A percentile compares a stretch with the other conserved stretches of the same genome.
Conservation (phyloP, 53 echinoderm and acorn worm species). For the Hippasteria phrygiana region DNA sequence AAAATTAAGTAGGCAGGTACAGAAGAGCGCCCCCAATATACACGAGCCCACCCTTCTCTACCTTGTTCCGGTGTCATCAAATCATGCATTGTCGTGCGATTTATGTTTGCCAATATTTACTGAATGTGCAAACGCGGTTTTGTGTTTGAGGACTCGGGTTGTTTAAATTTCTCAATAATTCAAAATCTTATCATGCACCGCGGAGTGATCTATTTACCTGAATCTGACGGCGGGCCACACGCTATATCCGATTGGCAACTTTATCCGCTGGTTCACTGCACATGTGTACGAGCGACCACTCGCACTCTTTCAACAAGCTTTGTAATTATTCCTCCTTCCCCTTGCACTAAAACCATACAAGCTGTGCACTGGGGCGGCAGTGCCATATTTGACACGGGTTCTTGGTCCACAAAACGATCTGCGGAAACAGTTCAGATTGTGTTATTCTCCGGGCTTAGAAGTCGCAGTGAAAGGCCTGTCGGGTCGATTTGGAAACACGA, state of each 20-base stretch:
- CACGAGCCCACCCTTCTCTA: too few relatives aligned
- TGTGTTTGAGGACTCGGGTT: too few relatives aligned
- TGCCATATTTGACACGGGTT: slow-evolving; percentile 7
- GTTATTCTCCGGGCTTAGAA: slow-evolving; percentile 9
- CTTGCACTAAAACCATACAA: neutral
- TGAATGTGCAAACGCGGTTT: too few relatives aligned
- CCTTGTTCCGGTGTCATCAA: too few relatives aligned
- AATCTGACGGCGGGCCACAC: too few relatives aligned
- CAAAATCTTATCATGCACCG: too few relatives aligned
- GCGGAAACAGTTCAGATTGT: slow-evolving; percentile 17
- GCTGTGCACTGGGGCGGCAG: neutral
- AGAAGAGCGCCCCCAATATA: too few relatives aligned
- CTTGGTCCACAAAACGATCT: neutral
- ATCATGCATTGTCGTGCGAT: too few relatives aligned
- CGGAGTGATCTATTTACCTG: too few relatives aligned
- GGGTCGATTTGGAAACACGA: slow-evolving; percentile 41
- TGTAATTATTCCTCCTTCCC: neutral
- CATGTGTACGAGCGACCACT: neutral
- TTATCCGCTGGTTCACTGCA: neutral
- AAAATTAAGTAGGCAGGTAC: too few relatives aligned
- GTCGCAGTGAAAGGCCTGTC: slow-evolving; percentile 32
- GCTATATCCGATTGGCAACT: neutral
- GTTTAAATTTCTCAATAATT: too few relatives aligned
- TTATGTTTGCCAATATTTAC: too few relatives aligned
- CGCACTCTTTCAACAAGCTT: neutral